Conservation (phyloP, 2,888 invertebrate species). For the Cordilura impudica region DNA sequence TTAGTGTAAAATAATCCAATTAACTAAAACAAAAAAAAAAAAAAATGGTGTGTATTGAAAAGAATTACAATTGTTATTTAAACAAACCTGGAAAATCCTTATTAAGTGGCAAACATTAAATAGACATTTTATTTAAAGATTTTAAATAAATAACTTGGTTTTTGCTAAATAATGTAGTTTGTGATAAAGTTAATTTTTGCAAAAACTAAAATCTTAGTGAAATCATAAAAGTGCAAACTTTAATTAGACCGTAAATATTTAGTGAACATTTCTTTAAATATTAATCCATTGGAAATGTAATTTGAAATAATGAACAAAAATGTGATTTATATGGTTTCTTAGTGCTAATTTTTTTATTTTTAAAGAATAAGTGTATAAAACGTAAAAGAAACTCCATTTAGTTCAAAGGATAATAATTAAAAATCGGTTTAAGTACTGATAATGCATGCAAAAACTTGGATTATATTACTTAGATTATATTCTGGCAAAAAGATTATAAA, state of each 20-base stretch:
- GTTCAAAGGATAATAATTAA: constrained; percentile 15
- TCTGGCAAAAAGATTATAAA: no score
- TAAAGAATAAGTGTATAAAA: background rate
- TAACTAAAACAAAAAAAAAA: constrained; percentile 65
- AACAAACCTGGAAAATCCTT: background rate
- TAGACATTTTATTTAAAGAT: background rate
- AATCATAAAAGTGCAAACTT: constrained; percentile 53
- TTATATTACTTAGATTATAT: no score
- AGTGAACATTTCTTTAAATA: constrained; percentile 32
- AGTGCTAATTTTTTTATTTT: constrained; percentile 9
- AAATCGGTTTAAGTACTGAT: no score
- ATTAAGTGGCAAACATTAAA: no score
- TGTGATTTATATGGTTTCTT: constrained; percentile 51
- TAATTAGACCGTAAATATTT: constrained; percentile 51
- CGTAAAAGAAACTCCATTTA: background rate
- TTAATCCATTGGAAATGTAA: constrained; percentile 39
- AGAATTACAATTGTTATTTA: constrained; percentile 41
- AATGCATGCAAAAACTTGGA: no score
- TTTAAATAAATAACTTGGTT: background rate
- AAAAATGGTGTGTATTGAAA: constrained; percentile 71
- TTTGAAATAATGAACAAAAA: constrained; percentile 34
- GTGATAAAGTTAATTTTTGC: background rate
- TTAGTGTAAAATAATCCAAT: constrained; percentile 69
- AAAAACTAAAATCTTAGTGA: constrained; percentile 24
- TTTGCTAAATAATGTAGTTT: background rate